phyloP scores from a whole-genome alignment of 2,797 vertebrate genomes.

The Rhinogobio ventralis region DNA sequence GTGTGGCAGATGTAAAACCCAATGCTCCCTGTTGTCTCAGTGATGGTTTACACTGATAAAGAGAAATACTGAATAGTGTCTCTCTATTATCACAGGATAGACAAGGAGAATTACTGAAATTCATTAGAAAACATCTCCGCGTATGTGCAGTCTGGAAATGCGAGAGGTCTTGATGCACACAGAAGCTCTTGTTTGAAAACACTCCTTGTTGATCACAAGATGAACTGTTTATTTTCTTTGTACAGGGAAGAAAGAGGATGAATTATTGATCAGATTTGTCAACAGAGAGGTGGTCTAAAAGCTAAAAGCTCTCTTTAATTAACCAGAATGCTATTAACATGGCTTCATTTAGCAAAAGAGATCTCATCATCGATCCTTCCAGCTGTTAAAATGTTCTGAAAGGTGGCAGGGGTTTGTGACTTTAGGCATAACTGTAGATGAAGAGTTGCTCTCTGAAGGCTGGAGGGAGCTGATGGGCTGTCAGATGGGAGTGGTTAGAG shows the following conservation, averaged over 20 bases:
- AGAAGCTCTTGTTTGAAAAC: conserved; percentile 13
- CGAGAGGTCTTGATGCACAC: neutral
- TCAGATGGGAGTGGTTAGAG: conserved; percentile 54
- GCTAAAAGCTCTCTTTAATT: conserved; percentile 53
- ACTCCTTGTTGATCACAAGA: neutral
- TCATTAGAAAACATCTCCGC: neutral
- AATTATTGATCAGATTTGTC: conserved; percentile 75
- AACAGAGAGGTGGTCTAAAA: conserved; percentile 58
- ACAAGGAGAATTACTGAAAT: conserved; percentile 2
- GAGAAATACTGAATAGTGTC: neutral
- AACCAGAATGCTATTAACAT: conserved; percentile 42
- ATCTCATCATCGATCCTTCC: conserved; percentile 21
- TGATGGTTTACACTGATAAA: conserved; percentile 32
- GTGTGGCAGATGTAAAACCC: conserved; percentile 33
- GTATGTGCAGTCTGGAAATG: neutral
- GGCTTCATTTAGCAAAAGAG: conserved; percentile 39
- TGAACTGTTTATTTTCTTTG: conserved; percentile 36
- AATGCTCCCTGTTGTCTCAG: conserved; percentile 11
- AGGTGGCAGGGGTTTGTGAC: conserved; percentile 16
- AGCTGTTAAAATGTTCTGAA: neutral
- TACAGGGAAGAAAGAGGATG: conserved; percentile 64
- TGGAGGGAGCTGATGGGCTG: conserved; percentile 54
- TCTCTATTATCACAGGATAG: conserved; percentile 12
- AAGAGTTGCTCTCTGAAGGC: conserved; percentile 6
- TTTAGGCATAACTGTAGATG: conserved; percentile 25